Base-by-base conservation (phyloP, 2,113 vertebrate genomes). In the Numida meleagris region DNA sequence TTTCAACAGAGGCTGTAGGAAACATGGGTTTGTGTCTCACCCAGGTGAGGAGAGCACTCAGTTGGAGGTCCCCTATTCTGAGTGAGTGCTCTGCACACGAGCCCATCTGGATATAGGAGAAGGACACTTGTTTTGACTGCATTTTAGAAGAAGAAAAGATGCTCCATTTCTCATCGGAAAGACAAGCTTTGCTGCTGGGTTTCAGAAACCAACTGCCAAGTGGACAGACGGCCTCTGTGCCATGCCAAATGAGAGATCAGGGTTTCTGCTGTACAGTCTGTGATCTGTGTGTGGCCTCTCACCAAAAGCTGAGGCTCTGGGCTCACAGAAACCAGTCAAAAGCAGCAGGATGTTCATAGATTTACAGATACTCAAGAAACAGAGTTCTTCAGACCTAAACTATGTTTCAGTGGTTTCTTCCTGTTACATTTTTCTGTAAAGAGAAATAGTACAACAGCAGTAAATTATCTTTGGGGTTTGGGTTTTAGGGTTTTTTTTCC, bases 391-490 rank as follows among this genome's bases (percentile, higher is more conserved):
- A 94, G 95, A 94, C 86, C 80, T 91, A 91, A 96, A 88, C 72
- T 94, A 88, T 95, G 82, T 90, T 93, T 88, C 92, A 88, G 92
- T 94, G 90, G 88, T 95, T 96, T 95, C 82, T 93, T 91, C 88
- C 75, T 71, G 55, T 83, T 88, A 91, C 59, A 90, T 83, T 93
- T 96, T 96, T 93, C 88, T 93, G 88, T 80, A 86, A 88, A 73
- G 72, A 94, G 75, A 91, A 93, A 90, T 74, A 91, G 59, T 80
- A 83, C 55, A 91, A 81, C 86, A 43, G 90, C 33, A 94, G 82
- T 91, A 96, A 96, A 96, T 95, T 93, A 81, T 94, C 89, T 91
- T 55, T 68, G 70, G 88, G 63, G 59, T 82, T 95, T 93, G 71
- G 66, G 33, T 48, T 65, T 93, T 81, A 62, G 43, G 1, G 0